phyloP scores from a whole-genome alignment of 2,797 vertebrate species.

The Merluccius polli region DNA sequence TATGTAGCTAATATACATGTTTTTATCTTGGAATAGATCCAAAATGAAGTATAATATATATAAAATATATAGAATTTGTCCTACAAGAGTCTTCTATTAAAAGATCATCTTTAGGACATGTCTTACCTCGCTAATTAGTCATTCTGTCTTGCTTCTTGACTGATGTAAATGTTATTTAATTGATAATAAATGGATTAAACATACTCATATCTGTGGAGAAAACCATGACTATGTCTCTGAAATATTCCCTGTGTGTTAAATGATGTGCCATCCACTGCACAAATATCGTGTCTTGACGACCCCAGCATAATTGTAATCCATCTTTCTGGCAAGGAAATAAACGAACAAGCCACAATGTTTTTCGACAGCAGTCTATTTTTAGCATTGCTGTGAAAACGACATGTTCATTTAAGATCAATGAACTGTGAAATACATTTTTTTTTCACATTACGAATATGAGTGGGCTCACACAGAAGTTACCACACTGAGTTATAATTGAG shows the following conservation, averaged over 20 bases:
- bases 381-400: not conserved
- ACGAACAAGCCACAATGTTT: not conserved
- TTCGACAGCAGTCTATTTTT: not conserved
- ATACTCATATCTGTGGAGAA: not conserved
- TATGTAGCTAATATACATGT: not conserved
- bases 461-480: slow-evolving; percentile 11
- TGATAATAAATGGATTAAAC: not conserved
- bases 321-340: not conserved
- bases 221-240: too few relatives aligned
- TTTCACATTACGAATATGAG: slow-evolving; percentile 12
- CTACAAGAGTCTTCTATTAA: not conserved
- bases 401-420: not conserved
- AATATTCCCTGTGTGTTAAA: not conserved
- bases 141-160: not conserved
- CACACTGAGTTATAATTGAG: slow-evolving; percentile 34
- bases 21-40: not conserved
- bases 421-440: not conserved
- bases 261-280: not conserved
- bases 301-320: not conserved
- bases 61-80: too few relatives aligned
- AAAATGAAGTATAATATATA: not conserved
- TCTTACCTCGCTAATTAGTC: not conserved
- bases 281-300: not conserved
- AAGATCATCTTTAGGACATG: not conserved
- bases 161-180: not conserved